These are phyloP conservation scores for Eupithecia insigniata DNA, from an alignment of 2,888 invertebrate genomes.

Conservation along the genomic window DNA sequence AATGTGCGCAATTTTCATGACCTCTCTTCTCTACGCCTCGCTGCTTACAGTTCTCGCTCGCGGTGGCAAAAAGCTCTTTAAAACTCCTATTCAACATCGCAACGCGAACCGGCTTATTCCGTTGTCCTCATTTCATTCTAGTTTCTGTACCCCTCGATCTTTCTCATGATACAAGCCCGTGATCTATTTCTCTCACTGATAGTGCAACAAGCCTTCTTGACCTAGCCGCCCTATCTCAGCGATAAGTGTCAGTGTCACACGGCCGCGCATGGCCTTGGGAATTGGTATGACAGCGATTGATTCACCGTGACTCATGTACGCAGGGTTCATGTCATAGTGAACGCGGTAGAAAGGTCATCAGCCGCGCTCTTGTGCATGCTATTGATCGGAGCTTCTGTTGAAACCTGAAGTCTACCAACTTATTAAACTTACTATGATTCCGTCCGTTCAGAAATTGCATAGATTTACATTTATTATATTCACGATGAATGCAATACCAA, in stretches of 20 bases:
- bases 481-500: background rate
- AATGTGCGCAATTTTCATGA: background rate
- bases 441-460: background rate
- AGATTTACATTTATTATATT: background rate
- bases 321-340: constrained; percentile 32
- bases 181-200: background rate
- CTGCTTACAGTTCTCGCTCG: background rate
- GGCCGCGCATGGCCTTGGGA: constrained; percentile 23
- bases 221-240: constrained; percentile 12
- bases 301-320: constrained; percentile 35
- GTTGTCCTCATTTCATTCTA: background rate
- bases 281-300: constrained; percentile 30
- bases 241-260: constrained; percentile 9
- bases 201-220: constrained; percentile 15
- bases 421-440: background rate
- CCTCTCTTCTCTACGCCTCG: background rate
- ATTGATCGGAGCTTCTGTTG: constrained; percentile 38
- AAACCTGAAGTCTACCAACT: constrained; percentile 14
- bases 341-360: constrained; percentile 45
- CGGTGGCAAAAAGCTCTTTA: background rate
- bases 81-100: background rate
- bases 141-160: background rate
- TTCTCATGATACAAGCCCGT: background rate
- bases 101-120: background rate
- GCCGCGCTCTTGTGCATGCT: constrained; percentile 35